Percentiles rank a stretch among this genome's conserved stretches.
Evolutionary conservation across 2,797 vertebrate genomes (phyloP).

Genomic region (Characodon lateralis): DNA sequence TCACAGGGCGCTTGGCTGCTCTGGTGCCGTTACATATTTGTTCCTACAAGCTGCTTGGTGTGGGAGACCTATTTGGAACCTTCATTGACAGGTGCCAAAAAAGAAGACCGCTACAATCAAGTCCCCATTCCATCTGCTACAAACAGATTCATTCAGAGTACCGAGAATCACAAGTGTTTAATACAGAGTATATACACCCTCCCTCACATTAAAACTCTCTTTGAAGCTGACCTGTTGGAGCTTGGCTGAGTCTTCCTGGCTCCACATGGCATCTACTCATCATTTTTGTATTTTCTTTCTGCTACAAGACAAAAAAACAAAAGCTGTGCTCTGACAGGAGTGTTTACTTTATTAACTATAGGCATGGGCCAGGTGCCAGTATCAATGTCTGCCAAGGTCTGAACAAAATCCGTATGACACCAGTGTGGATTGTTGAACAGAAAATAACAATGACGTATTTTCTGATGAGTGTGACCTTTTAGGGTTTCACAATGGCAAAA

Average conservation of each 20-base stretch:
- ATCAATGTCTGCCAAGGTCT: too few relatives aligned
- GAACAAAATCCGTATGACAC: neutral
- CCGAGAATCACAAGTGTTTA: slow-evolving; percentile 59
- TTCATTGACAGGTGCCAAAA: slow-evolving; percentile 55
- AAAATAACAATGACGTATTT: neutral
- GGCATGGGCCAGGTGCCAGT: neutral
- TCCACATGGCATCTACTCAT: slow-evolving; percentile 33
- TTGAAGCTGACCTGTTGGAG: slow-evolving; percentile 44
- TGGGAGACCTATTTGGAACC: slow-evolving; percentile 57
- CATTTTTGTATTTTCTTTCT: slow-evolving; percentile 49
- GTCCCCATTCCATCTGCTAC: slow-evolving; percentile 40
- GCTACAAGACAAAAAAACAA: slow-evolving; percentile 69
- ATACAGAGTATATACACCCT: slow-evolving; percentile 70
- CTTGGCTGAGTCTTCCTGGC: slow-evolving; percentile 20
- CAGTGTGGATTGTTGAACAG: too few relatives aligned
- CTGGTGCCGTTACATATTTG: slow-evolving; percentile 61
- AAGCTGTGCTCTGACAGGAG: slow-evolving; percentile 73
- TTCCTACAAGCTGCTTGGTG: slow-evolving; percentile 56
- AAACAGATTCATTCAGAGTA: slow-evolving; percentile 50
- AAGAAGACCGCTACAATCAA: slow-evolving; percentile 47
- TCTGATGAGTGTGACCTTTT: too few relatives aligned
- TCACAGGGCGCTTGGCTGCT: slow-evolving; percentile 71
- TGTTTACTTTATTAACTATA: slow-evolving; percentile 67
- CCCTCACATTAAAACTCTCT: slow-evolving; percentile 68
- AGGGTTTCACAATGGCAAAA: too few relatives aligned